Evolutionary conservation across 1,140 invertebrate species (phyloP).

Genomic region (Mactra quadrangularis): DNA sequence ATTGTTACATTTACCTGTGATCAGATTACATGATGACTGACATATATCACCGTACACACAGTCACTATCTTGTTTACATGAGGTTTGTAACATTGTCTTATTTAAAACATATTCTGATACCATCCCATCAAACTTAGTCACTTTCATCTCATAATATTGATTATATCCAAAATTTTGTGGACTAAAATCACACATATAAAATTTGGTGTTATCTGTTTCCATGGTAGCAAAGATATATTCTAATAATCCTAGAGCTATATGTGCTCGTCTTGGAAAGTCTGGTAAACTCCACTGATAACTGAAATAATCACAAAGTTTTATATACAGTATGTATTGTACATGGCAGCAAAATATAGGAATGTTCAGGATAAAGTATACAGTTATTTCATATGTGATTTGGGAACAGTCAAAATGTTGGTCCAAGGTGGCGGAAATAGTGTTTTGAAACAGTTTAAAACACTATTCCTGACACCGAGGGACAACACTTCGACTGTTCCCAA

Average conservation of each 20-base stretch:
- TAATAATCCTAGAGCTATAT: constrained; percentile 74
- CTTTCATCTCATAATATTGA: constrained; percentile 65
- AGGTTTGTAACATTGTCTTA: constrained; percentile 39
- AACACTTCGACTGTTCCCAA: no score
- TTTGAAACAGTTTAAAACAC: no score
- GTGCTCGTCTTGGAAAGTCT: constrained; percentile 68
- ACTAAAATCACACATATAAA: constrained; percentile 75
- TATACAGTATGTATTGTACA: no score
- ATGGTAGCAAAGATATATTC: constrained; percentile 70
- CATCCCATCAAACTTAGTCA: constrained; percentile 65
- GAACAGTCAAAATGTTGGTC: no score
- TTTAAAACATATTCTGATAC: constrained; percentile 65
- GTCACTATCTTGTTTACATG: constrained; percentile 66
- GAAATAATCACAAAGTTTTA: constrained; percentile 38
- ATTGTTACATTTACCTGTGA: constrained; percentile 62
- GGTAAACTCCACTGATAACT: constrained; percentile 73
- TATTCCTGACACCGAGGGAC: no score
- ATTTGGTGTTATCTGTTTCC: constrained; percentile 69
- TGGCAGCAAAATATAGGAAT: no score
- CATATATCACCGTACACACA: constrained; percentile 71
- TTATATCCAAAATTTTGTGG: constrained; percentile 72
- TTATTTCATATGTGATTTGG: no score
- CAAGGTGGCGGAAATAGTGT: no score
- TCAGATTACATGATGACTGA: constrained; percentile 67
- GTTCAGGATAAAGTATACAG: no score